A percentile compares a stretch with the other conserved stretches of the same genome.
These are phyloP conservation scores for Itoplectis maculator DNA, from an alignment of 2,888 invertebrate species.

Conservation along the genomic window DNA sequence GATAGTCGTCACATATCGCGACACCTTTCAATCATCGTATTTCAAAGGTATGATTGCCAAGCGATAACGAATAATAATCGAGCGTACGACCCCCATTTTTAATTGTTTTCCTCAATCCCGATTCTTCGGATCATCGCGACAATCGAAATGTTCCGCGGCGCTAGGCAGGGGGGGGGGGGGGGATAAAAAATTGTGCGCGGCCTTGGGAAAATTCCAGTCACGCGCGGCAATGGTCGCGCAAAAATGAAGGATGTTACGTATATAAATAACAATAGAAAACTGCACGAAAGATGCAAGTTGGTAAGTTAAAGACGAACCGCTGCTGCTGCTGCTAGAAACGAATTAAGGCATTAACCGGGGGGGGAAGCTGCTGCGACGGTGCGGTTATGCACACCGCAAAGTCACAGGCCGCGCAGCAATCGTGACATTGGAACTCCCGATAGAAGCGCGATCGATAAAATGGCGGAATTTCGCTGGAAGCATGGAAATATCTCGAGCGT, in stretches of 20 bases:
- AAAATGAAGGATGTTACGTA: background rate
- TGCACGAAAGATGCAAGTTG: background rate
- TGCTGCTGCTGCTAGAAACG: too few species aligned
- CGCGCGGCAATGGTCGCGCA: background rate
- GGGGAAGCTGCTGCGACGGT: conserved; percentile 10
- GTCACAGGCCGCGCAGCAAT: background rate
- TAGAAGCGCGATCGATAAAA: conserved; percentile 54
- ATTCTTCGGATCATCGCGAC: background rate
- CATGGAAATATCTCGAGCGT: background rate
- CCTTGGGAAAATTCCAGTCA: conserved; percentile 56
- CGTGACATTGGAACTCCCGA: conserved; percentile 29
- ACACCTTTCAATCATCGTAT: conserved; percentile 52
- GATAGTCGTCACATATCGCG: conserved; percentile 13
- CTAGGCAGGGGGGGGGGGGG: background rate
- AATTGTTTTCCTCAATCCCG: conserved; percentile 5
- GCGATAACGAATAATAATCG: conserved; percentile 30
- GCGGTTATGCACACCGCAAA: conserved; percentile 14
- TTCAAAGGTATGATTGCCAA: background rate
- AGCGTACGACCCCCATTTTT: conserved; percentile 10
- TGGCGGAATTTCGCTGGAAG: conserved; percentile 46
- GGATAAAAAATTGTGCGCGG: conserved; percentile 6
- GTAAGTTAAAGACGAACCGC: background rate
- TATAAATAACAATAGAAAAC: background rate
- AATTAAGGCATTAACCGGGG: background rate
- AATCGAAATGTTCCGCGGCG: background rate